Evolutionary conservation across 2,888 invertebrate genomes (phyloP).

Genomic region (Brachypalpus laphriformis): DNA sequence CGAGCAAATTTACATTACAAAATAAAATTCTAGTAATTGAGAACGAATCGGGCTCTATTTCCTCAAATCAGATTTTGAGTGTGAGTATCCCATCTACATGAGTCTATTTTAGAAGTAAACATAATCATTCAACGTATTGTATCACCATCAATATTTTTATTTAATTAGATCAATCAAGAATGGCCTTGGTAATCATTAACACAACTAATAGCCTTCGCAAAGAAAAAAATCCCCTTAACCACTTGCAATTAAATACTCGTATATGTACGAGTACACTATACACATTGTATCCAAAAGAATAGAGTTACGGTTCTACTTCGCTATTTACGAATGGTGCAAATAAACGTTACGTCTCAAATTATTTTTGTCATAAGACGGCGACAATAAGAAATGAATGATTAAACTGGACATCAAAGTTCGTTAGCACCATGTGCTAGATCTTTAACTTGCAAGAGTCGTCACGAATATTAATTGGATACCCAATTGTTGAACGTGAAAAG

Average conservation of each 20-base stretch:
- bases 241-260: neutral
- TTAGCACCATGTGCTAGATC: constrained; percentile 32
- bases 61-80: neutral
- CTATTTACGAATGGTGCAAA: neutral
- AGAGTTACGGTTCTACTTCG: neutral
- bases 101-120: neutral
- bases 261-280: neutral
- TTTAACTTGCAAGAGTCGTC: neutral
- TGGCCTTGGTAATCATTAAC: neutral
- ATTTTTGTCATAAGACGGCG: neutral
- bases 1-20: too few species aligned
- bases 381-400: constrained; percentile 36
- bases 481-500: neutral
- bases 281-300: neutral
- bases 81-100: neutral
- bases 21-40: too few species aligned
- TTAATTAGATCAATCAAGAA: constrained; percentile 1
- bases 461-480: constrained; percentile 4
- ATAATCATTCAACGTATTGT: neutral
- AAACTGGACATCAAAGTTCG: constrained; percentile 21
- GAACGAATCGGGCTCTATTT: too few species aligned
- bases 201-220: neutral
- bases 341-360: neutral
- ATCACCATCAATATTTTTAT: neutral
- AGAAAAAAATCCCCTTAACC: neutral